Percentiles rank a stretch among this genome's conserved stretches.
These are phyloP conservation scores for Branchipolynoe longqiensis DNA, from an alignment of 2,888 invertebrate species.

Conservation along the genomic window DNA sequence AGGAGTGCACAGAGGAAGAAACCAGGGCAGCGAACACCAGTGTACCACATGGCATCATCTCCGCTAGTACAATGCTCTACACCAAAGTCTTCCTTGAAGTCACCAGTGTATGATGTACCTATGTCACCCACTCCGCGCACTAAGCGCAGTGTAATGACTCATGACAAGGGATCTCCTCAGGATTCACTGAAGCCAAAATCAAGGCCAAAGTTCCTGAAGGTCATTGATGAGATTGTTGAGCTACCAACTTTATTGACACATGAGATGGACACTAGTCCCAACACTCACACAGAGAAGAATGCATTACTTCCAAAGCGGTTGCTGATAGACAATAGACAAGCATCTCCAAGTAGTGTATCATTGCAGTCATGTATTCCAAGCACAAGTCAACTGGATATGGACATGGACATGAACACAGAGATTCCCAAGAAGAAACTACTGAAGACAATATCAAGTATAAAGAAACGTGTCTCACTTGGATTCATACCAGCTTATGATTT, in stretches of 20 bases:
- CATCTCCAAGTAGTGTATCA: background rate
- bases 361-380: too few species aligned
- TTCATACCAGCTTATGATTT: background rate
- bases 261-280: background rate
- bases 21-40: background rate
- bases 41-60: conserved; percentile 1
- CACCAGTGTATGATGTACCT: too few species aligned
- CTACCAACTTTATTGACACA: too few species aligned
- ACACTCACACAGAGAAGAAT: conserved; percentile 9
- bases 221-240: too few species aligned
- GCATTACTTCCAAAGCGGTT: background rate
- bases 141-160: too few species aligned
- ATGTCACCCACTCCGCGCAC: too few species aligned
- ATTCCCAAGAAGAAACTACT: conserved; percentile 17
- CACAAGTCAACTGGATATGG: too few species aligned
- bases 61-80: background rate
- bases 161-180: too few species aligned
- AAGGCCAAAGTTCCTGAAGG: too few species aligned
- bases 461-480: conserved; percentile 24
- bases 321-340: background rate
- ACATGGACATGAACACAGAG: too few species aligned
- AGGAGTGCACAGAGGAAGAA: background rate
- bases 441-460: background rate
- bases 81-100: background rate
- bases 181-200: too few species aligned